Percentiles rank a stretch among this genome's conserved stretches.
These are phyloP conservation scores for Sphinx pinastri DNA, from an alignment of 2,888 invertebrate species.

Conservation along the genomic window DNA sequence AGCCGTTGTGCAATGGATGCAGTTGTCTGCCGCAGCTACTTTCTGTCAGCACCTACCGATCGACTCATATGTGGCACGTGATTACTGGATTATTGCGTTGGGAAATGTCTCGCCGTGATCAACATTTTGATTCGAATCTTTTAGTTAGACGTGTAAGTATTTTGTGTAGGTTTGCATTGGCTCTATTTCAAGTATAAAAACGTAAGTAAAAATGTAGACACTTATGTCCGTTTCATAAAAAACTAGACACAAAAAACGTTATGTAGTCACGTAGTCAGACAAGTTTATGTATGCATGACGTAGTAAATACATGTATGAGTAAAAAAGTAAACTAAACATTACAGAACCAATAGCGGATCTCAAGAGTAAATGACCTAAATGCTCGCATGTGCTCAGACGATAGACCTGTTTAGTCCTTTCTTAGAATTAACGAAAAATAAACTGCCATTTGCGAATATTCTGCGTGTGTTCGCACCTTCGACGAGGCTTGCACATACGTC, in stretches of 20 bases:
- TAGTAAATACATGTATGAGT: constrained; percentile 4
- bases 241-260: no score
- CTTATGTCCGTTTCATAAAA: neutral
- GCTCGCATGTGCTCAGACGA: constrained; percentile 26
- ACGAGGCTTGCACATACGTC: constrained; percentile 50
- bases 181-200: no score
- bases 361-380: constrained; percentile 29
- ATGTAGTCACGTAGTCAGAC: neutral
- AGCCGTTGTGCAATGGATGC: constrained; percentile 42
- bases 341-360: constrained; percentile 14
- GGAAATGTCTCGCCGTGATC: constrained; percentile 1
- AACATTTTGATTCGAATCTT: neutral
- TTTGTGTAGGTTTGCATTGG: neutral
- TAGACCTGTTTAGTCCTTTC: constrained; percentile 37
- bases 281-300: neutral
- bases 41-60: constrained; percentile 36
- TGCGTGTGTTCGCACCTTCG: constrained; percentile 41
- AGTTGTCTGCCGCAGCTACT: constrained; percentile 38
- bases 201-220: neutral
- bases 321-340: constrained; percentile 20
- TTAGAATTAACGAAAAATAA: constrained; percentile 41
- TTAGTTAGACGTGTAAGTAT: neutral
- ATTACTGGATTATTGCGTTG: constrained; percentile 24
- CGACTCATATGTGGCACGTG: constrained; percentile 27
- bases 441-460: constrained; percentile 36